phyloP scores from a whole-genome alignment of 2,888 invertebrate species.

The Dendrolimus houi region DNA sequence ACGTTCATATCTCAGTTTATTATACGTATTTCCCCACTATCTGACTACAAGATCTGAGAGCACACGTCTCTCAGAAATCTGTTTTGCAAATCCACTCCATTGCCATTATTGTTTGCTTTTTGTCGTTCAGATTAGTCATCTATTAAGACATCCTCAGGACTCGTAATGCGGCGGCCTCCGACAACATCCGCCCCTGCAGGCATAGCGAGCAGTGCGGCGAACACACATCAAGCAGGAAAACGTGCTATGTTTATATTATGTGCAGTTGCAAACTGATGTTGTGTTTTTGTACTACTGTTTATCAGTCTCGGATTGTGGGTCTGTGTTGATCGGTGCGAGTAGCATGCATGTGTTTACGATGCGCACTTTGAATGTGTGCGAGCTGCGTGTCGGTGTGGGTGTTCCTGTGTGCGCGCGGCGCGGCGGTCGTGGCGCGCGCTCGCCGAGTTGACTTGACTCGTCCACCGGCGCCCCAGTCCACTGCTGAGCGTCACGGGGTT shows the following conservation, averaged over 20 bases:
- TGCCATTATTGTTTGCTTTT: slow-evolving; percentile 8
- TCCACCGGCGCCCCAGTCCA: slow-evolving; percentile 55
- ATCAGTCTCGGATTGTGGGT: slow-evolving; percentile 49
- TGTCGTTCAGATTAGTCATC: slow-evolving; percentile 14
- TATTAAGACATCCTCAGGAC: slow-evolving; percentile 7
- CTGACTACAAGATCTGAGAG: slow-evolving; percentile 12
- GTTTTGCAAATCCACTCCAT: slow-evolving; percentile 11
- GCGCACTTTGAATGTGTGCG: slow-evolving; percentile 26
- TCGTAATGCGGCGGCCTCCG: slow-evolving; percentile 8
- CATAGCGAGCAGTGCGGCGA: background rate
- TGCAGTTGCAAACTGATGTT: slow-evolving; percentile 61
- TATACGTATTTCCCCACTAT: slow-evolving; percentile 28
- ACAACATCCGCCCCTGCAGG: slow-evolving; percentile 12
- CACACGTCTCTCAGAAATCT: slow-evolving; percentile 23
- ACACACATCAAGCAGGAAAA: slow-evolving; percentile 24
- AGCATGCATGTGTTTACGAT: slow-evolving; percentile 23
- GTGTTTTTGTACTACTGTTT: slow-evolving; percentile 60
- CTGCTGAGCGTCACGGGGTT: slow-evolving; percentile 59
- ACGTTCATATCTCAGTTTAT: slow-evolving; percentile 23
- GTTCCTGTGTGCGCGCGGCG: slow-evolving; percentile 52
- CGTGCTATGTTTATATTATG: slow-evolving; percentile 32
- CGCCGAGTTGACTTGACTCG: slow-evolving; percentile 21
- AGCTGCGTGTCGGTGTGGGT: slow-evolving; percentile 41
- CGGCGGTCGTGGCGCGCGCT: slow-evolving; percentile 37
- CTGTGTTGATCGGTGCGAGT: slow-evolving; percentile 27